Evolutionary conservation across 2,797 vertebrate species (phyloP).

Genomic region (Bradypus variegatus): DNA sequence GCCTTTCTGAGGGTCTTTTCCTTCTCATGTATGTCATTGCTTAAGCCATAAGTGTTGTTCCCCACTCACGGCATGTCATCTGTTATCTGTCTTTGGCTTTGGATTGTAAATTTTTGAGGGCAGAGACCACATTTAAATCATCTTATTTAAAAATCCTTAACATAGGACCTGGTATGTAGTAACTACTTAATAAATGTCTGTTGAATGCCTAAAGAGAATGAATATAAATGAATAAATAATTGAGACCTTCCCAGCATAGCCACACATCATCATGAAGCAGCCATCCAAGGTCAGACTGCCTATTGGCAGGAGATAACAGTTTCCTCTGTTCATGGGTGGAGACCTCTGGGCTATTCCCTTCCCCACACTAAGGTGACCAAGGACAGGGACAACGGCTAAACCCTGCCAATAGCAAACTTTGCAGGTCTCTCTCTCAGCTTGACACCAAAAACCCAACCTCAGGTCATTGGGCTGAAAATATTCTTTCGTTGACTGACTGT

Average conservation of each 20-base stretch:
- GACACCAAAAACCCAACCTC: not conserved
- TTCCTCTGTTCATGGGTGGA: not conserved
- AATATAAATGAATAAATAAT: not conserved
- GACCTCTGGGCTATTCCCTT: not conserved
- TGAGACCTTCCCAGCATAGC: not conserved
- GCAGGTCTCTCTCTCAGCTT: not conserved
- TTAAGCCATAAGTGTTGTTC: not conserved
- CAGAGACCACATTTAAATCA: not conserved
- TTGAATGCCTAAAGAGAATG: not conserved
- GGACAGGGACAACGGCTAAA: not conserved
- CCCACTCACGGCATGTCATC: not conserved
- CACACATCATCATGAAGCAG: too few species aligned
- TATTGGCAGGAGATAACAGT: not conserved
- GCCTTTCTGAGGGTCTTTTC: not conserved
- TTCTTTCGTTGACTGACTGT: not conserved
- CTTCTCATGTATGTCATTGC: fast-evolving
- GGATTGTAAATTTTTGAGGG: not conserved
- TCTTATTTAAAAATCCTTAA: not conserved
- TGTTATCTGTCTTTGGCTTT: not conserved
- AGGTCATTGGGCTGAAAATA: not conserved
- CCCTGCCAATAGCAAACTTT: not conserved
- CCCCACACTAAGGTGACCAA: not conserved
- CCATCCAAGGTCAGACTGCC: not conserved
- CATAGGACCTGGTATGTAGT: not conserved
- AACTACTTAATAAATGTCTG: not conserved